Conservation (phyloP, 2,888 invertebrate species). For the Sarcophaga carnaria region DNA sequence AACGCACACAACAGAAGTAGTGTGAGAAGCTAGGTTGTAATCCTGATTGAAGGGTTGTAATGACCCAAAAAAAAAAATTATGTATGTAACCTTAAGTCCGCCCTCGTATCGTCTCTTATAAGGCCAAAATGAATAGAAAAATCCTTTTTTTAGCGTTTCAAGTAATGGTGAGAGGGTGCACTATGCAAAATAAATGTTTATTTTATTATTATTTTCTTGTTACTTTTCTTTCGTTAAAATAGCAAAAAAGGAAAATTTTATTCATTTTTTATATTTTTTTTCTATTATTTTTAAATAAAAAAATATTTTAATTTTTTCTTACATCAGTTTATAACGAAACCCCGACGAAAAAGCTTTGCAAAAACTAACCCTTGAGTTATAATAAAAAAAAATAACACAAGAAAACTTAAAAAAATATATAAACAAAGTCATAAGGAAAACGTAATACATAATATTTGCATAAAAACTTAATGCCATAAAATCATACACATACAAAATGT, state of each 20-base stretch:
- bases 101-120: too few relatives aligned
- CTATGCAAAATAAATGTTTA: conserved; percentile 50
- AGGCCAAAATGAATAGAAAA: not conserved
- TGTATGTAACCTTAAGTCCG: too few relatives aligned
- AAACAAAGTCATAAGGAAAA: conserved; percentile 7
- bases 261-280: conserved; percentile 1
- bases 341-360: conserved; percentile 33
- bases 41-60: too few relatives aligned
- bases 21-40: too few relatives aligned
- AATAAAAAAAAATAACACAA: conserved; percentile 14
- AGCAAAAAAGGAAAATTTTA: not conserved
- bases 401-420: not conserved
- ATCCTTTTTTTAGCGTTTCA: not conserved
- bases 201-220: conserved; percentile 35
- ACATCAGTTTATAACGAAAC: not conserved
- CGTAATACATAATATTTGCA: not conserved
- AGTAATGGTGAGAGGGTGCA: not conserved
- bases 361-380: conserved; percentile 59
- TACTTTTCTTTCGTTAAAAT: not conserved
- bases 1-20: too few relatives aligned
- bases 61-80: too few relatives aligned
- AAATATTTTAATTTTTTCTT: conserved; percentile 8
- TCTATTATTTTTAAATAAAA: not conserved
- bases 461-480: not conserved
- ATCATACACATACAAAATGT: not conserved